These are phyloP conservation scores for Heliconius congener DNA, from an alignment of 1,140 invertebrate genomes.

Conservation along the genomic window DNA sequence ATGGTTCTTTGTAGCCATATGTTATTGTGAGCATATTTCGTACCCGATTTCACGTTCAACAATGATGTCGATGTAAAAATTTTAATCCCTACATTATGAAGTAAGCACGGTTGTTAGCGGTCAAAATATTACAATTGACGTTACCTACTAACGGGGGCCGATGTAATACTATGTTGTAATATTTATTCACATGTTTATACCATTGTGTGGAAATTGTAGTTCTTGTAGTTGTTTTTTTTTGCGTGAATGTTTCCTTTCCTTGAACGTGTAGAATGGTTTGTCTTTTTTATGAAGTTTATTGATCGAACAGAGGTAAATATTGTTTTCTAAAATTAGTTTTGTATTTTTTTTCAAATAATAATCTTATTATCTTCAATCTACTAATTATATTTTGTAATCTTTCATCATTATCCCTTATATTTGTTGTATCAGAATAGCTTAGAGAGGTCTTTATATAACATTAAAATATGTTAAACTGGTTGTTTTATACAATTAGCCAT, in stretches of 20 bases:
- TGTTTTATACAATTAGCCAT: constrained; percentile 48
- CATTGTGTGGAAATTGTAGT: not conserved
- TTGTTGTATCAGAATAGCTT: not conserved
- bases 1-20: constrained; percentile 65
- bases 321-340: too few species aligned
- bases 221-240: not conserved
- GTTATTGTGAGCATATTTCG: constrained; percentile 72
- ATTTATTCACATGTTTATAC: constrained; percentile 3
- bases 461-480: constrained; percentile 26
- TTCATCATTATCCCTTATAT: not conserved
- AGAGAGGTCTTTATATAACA: not conserved
- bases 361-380: too few species aligned
- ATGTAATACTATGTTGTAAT: not conserved
- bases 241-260: not conserved
- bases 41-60: constrained; percentile 55
- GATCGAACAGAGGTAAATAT: not conserved
- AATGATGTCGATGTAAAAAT: constrained; percentile 32
- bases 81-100: constrained; percentile 46
- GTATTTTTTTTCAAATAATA: too few species aligned
- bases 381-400: not conserved
- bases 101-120: constrained; percentile 25
- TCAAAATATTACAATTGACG: constrained; percentile 21
- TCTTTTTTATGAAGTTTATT: not conserved
- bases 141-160: not conserved
- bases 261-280: not conserved